phyloP scores from a whole-genome alignment of 2,888 invertebrate species.

The Tillus elongatus region DNA sequence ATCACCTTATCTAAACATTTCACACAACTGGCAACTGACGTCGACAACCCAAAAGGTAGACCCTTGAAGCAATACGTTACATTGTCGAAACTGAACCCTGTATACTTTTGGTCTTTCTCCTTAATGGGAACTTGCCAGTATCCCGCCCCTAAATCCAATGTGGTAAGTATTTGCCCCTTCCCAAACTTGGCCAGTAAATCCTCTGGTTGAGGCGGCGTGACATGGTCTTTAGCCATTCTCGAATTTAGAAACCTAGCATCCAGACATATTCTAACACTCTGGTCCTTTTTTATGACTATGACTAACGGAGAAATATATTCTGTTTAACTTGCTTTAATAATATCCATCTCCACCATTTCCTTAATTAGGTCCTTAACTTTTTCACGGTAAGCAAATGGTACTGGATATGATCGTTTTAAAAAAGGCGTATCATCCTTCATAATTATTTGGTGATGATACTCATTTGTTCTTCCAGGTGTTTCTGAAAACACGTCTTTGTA shows the following conservation, averaged over 20 bases:
- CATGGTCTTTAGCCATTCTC: slow-evolving; percentile 1
- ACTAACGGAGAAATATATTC: not conserved
- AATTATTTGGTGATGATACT: not conserved
- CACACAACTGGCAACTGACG: not conserved
- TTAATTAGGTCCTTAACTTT: not conserved
- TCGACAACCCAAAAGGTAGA: not conserved
- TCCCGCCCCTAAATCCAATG: not conserved
- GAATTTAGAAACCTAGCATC: not conserved
- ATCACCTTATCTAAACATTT: not conserved
- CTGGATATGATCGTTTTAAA: not conserved
- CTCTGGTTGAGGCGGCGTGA: not conserved
- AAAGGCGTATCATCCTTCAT: not conserved
- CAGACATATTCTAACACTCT: not conserved
- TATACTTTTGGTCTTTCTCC: not conserved
- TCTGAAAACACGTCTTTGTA: no score
- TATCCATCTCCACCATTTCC: not conserved
- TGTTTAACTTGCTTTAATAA: not conserved
- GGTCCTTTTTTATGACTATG: not conserved
- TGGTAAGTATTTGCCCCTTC: not conserved
- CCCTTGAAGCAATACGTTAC: not conserved
- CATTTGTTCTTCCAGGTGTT: not conserved
- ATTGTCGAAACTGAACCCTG: not conserved
- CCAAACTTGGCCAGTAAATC: not conserved
- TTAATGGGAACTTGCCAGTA: slow-evolving; percentile 1
- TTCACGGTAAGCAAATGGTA: not conserved